A percentile compares a stretch with the other conserved stretches of the same genome.
phyloP scores from a whole-genome alignment of 2,113 vertebrate genomes.

The Mormyrus lacerda region DNA sequence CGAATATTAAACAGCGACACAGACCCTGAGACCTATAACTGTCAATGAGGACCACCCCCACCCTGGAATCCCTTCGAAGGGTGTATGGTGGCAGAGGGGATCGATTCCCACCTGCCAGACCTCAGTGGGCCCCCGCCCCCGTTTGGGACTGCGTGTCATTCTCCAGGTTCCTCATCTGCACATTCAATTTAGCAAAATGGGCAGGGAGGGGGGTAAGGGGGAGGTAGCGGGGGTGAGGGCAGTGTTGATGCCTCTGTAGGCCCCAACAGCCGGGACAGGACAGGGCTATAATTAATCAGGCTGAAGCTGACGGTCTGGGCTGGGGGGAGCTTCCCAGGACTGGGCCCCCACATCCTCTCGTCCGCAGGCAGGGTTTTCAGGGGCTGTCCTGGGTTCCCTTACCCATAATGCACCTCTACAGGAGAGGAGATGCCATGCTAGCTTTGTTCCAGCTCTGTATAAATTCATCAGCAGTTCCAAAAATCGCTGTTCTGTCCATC shows the following conservation, averaged over 20 bases:
- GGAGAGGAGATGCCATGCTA: not conserved
- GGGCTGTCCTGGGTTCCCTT: not conserved
- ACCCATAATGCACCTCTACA: not conserved
- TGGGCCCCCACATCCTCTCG: not conserved
- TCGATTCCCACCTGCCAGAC: not conserved
- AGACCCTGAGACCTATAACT: not conserved
- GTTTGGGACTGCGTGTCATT: not conserved
- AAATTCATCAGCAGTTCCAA: not conserved
- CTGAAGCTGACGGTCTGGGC: not conserved
- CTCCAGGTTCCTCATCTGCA: not conserved
- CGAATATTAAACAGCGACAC: not conserved
- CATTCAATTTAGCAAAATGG: conserved; percentile 4
- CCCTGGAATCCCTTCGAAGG: not conserved
- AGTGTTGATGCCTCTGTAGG: not conserved
- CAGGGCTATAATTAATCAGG: not conserved
- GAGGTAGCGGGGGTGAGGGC: too few relatives aligned
- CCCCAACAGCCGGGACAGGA: not conserved
- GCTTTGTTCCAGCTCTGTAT: not conserved
- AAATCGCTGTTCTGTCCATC: not conserved
- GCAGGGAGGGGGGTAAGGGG: not conserved
- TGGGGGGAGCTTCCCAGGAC: not conserved
- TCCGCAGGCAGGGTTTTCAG: not conserved
- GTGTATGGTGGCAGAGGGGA: not conserved
- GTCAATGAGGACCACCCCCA: not conserved
- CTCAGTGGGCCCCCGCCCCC: not conserved